phyloP scores from a whole-genome alignment of 2,888 invertebrate genomes.

The Phortica okadai region DNA sequence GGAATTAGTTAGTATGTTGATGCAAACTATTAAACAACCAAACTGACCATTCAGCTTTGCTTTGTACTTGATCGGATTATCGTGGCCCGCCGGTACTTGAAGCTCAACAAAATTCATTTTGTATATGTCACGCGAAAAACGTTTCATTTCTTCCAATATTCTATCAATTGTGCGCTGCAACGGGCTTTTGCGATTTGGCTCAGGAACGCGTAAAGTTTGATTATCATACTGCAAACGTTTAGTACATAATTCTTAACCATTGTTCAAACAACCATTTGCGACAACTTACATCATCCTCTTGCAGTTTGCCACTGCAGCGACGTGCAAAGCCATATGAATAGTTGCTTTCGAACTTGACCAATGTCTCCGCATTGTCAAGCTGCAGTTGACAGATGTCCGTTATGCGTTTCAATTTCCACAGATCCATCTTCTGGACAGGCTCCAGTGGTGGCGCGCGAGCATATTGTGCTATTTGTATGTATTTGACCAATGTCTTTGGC shows the following conservation, averaged over 20 bases:
- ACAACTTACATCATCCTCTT: conserved; percentile 17
- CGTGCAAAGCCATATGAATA: conserved; percentile 71
- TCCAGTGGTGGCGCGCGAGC: conserved; percentile 44
- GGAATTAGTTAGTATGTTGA: too few species aligned
- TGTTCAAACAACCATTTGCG: not conserved
- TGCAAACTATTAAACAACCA: not conserved
- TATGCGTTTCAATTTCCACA: conserved; percentile 68
- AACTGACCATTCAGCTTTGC: conserved; percentile 65
- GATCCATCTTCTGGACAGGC: conserved; percentile 46
- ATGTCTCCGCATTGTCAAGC: conserved; percentile 60
- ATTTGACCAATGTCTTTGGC: conserved; percentile 59
- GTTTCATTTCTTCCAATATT: conserved; percentile 67
- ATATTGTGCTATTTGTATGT: conserved; percentile 55
- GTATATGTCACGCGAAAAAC: conserved; percentile 73
- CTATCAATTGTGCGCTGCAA: conserved; percentile 68
- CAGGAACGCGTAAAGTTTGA: conserved; percentile 55
- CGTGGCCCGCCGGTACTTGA: conserved; percentile 73
- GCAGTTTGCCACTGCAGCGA: conserved; percentile 57
- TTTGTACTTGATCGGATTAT: conserved; percentile 71
- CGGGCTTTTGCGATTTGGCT: conserved; percentile 66
- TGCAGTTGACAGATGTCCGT: conserved; percentile 72
- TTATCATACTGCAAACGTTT: conserved; percentile 16
- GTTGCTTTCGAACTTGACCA: conserved; percentile 57
- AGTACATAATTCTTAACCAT: not conserved
- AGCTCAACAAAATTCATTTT: conserved; percentile 73